Conservation (phyloP, 2,888 invertebrate species). For the Calameuta idolon region DNA sequence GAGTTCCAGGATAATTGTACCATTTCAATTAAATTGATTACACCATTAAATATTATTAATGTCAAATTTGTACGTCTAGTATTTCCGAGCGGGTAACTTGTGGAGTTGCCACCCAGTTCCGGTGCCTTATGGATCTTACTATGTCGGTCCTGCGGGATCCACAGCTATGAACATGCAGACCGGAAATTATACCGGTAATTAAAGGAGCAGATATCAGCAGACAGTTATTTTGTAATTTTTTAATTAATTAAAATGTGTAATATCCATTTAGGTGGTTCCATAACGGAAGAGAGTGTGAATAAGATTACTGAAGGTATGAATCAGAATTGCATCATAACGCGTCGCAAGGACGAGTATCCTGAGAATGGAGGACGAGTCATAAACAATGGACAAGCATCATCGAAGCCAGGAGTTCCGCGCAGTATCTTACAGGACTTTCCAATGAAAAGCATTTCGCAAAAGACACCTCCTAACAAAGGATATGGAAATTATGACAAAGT, state of each 20-base stretch:
- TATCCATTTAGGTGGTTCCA: too few relatives aligned
- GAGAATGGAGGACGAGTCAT: constrained; percentile 5
- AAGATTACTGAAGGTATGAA: constrained; percentile 7
- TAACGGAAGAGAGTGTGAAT: not conserved
- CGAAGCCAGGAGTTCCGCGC: not conserved
- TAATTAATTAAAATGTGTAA: too few relatives aligned
- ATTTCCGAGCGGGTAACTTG: constrained; percentile 43
- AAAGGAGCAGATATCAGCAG: not conserved
- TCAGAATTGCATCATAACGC: constrained; percentile 4
- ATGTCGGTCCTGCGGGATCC: constrained; percentile 20
- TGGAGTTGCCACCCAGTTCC: constrained; percentile 45
- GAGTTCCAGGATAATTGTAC: constrained; percentile 17
- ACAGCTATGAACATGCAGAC: constrained; percentile 14
- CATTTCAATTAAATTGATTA: constrained; percentile 9
- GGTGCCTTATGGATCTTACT: constrained; percentile 35
- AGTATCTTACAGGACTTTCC: constrained; percentile 3
- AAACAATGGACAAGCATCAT: not conserved
- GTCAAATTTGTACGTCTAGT: constrained; percentile 35
- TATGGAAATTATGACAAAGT: not conserved
- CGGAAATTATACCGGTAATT: constrained; percentile 11
- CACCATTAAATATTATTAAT: not conserved
- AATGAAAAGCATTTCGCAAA: constrained; percentile 24
- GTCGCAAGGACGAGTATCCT: constrained; percentile 22
- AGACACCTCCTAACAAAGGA: not conserved
- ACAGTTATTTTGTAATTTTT: too few relatives aligned